Base-by-base conservation (phyloP, 30 jellyfish, hydroid and myxozoan species). In the Hydractinia symbiolongicarpus region DNA sequence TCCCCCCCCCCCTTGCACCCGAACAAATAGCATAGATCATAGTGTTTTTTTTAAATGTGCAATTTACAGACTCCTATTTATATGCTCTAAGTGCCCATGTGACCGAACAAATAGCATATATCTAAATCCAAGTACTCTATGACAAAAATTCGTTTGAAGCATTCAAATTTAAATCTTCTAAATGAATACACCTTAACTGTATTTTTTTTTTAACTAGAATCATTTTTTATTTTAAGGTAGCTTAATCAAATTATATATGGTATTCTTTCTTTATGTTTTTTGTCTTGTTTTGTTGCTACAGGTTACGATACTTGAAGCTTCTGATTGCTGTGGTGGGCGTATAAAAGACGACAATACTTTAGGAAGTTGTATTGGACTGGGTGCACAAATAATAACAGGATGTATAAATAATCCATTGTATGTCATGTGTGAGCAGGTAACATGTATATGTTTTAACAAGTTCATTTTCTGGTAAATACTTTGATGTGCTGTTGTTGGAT, bases 341-440 rank as follows among this genome's bases (percentile, higher is more conserved):
- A 88, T 90, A 6, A 74, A 85, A 64, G 97, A 90, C 51, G 97
- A 90, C 67, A 62, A 30, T 49, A 66, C 96, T 6, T 85, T 86
- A 0, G 97, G 97, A 0, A 76, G 75, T 52, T 78, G 93, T 72
- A 79, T 90, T 68, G 95, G 96, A 66, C 50, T 81, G 57, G 97
- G 97, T 44, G 96, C 97, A n/a, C 97, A 90, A 61, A 90, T 90
- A 6, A 82, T 90, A 1, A 90, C 97, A 9, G 97, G 97, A 5
- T 90, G 93, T 68, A 81, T 79, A 52, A 90, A 90, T 66, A 90
- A 90, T 60, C 97, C 97, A 7, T 7, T 90, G 67, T 76, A 64
- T 49, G 67, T 85, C 55, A 82, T 90, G 91, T 81, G 88, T 74
- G 86, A 83, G 71, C 97, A 90, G 96, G 96, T 89, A 79, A 13